Evolutionary conservation across 2,888 invertebrate species (phyloP), one percentile per base, ranked within the genome.

Genomic region (Trachelus tabidus): DNA sequence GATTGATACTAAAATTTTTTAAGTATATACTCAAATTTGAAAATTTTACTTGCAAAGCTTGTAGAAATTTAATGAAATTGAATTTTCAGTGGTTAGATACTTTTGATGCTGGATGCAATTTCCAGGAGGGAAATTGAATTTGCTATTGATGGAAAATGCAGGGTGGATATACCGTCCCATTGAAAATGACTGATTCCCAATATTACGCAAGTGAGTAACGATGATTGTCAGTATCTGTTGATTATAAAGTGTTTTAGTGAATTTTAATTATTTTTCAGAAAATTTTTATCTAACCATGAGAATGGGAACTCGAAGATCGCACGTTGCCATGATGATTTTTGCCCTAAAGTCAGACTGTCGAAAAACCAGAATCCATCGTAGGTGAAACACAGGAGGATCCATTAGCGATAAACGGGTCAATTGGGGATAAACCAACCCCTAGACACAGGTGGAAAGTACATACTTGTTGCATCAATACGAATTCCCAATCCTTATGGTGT

Each of bases 91-190:
- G 2, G 56, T 56, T 23, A 23, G 2, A 23, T 23, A 23, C 56
- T 56, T 56, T 23, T 23, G 56, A 9, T 6, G 78, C 69, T 79
- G 76, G 77, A 82, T 81, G 80, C 82, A 83, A 86, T 85, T 84
- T 86, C 83, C 86, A 81, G 71, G 75, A 74, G 81, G 86, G 86
- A 86, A 86, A 86, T 86, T 84, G 83, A 81, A 81, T 83, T 81
- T 80, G 73, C 82, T 68, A 74, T 12, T 74, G 73, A 75, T 77
- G 76, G 77, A 77, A 74, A 82, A 23, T 56, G 0, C 23, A 23
- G 23, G 9, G 15, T 56, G 23, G 56, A 23, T 6, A 2, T 37
- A 2, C 9, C 56, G 9, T 56, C 0, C 56, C 23, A 23, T 56
- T 56, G 56, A 2, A 56, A 56, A 56, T 56, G 15, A 15, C 40